phyloP scores from a whole-genome alignment of 2,113 vertebrate species.

The Erythrolamprus reginae region DNA sequence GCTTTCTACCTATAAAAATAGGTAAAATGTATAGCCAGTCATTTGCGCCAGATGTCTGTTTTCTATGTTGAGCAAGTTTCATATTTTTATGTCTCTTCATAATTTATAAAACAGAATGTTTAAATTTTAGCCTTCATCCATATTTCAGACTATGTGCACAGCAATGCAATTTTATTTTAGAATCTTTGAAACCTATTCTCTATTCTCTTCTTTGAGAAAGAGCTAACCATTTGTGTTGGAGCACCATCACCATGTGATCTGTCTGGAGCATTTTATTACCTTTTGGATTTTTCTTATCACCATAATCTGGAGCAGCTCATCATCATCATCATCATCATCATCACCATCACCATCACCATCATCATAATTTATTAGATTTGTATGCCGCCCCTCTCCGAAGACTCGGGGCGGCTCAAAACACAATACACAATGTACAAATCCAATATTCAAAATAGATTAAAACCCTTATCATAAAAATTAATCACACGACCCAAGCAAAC shows the following conservation, averaged over 20 bases:
- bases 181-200: neutral
- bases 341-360: too few relatives aligned
- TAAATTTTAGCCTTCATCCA: neutral
- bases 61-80: neutral
- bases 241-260: neutral
- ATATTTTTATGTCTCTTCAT: neutral
- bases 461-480: too few relatives aligned
- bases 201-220: neutral
- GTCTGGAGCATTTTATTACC: neutral
- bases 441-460: too few relatives aligned
- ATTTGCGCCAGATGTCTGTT: neutral
- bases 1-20: neutral
- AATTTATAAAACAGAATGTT: neutral
- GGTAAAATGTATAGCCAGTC: neutral
- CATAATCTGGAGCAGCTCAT: neutral
- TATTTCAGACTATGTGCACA: neutral
- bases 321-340: too few relatives aligned
- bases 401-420: too few relatives aligned
- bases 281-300: neutral
- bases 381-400: too few relatives aligned
- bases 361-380: too few relatives aligned
- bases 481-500: too few relatives aligned
- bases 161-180: neutral
- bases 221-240: neutral
- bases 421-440: too few relatives aligned